These are phyloP conservation scores for Punctoribates punctum DNA, from an alignment of 2,888 invertebrate genomes.

Conservation along the genomic window DNA sequence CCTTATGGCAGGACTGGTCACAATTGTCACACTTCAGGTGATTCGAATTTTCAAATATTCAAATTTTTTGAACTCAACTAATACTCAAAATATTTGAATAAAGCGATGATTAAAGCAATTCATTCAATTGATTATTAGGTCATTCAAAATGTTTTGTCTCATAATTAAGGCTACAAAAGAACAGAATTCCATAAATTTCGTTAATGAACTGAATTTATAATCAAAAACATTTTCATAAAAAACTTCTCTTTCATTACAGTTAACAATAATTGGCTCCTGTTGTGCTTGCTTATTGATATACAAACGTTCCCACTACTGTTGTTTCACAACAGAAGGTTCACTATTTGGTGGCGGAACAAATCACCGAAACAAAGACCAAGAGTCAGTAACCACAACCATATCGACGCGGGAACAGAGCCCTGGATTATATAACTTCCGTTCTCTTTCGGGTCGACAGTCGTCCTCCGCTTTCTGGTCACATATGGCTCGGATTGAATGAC, in stretches of 20 bases:
- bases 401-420: neutral
- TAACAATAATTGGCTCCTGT: constrained; percentile 39
- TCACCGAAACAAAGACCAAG: constrained; percentile 11
- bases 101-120: neutral
- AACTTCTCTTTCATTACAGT: neutral
- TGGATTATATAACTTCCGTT: neutral
- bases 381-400: constrained; percentile 13
- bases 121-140: too few relatives aligned
- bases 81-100: neutral
- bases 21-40: constrained; percentile 42
- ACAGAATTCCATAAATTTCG: neutral
- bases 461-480: neutral
- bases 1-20: constrained; percentile 39
- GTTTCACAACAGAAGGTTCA: neutral
- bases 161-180: neutral
- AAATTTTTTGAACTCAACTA: neutral
- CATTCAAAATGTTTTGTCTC: too few relatives aligned
- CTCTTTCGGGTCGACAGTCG: neutral
- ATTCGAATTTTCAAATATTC: neutral
- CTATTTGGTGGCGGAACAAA: neutral
- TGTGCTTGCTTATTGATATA: constrained; percentile 40
- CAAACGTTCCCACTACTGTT: constrained; percentile 16
- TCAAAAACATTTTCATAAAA: neutral
- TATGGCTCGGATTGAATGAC: constrained; percentile 13
- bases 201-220: neutral